phyloP scores from a whole-genome alignment of 2,888 invertebrate genomes.

The Tanaodytes sp. region DNA sequence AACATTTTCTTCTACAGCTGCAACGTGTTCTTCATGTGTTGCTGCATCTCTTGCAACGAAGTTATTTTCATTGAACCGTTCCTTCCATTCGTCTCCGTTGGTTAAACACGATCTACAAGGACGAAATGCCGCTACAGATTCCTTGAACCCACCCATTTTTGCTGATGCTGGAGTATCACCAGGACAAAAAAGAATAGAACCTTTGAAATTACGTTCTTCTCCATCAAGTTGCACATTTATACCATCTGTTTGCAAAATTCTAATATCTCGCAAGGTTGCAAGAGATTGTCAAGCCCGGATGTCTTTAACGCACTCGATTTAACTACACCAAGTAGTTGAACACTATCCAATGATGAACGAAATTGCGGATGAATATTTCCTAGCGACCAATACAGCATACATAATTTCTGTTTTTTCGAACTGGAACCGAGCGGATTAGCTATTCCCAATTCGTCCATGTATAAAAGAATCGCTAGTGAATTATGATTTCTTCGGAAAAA shows the following conservation, averaged over 20 bases:
- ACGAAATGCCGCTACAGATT: neutral
- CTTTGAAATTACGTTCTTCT: neutral
- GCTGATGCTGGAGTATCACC: neutral
- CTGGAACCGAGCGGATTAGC: neutral
- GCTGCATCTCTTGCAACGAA: neutral
- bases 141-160: neutral
- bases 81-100: neutral
- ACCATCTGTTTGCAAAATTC: neutral
- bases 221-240: neutral
- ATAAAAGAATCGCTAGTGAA: neutral
- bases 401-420: neutral
- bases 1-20: neutral
- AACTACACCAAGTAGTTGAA: neutral
- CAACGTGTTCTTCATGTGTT: neutral
- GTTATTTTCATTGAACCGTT: neutral
- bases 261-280: neutral
- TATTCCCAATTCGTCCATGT: neutral
- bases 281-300: neutral
- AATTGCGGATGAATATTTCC: neutral
- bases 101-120: neutral
- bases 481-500: neutral
- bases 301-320: neutral
- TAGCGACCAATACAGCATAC: neutral
- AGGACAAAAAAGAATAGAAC: neutral
- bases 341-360: neutral